These are phyloP conservation scores for Lathronympha strigana DNA, from an alignment of 2,888 invertebrate species.

Conservation along the genomic window DNA sequence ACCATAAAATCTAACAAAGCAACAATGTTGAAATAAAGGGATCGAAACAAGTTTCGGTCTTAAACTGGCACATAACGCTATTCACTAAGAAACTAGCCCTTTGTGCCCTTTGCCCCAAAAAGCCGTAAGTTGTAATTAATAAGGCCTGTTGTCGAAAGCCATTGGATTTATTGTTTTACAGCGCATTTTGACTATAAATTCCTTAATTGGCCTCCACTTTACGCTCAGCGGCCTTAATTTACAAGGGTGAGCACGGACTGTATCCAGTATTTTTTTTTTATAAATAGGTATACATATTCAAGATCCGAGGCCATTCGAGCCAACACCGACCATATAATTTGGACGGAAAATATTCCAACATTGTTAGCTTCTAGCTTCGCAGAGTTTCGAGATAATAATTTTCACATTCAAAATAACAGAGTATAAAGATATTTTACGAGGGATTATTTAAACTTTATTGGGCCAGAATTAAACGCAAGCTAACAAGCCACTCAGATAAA, in stretches of 20 bases:
- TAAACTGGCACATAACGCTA: constrained; percentile 17
- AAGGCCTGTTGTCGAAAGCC: constrained; percentile 69
- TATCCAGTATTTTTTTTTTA: constrained; percentile 65
- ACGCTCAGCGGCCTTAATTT: constrained; percentile 76
- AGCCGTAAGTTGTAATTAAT: constrained; percentile 74
- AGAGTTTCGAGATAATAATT: constrained; percentile 68
- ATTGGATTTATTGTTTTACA: constrained; percentile 82
- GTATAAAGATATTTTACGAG: constrained; percentile 56
- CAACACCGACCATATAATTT: constrained; percentile 67
- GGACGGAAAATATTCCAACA: constrained; percentile 59
- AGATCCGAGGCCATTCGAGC: constrained; percentile 43
- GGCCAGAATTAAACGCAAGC: constrained; percentile 51
- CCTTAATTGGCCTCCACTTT: constrained; percentile 79
- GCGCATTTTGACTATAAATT: constrained; percentile 77
- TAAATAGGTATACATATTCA: constrained; percentile 45
- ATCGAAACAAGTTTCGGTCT: constrained; percentile 5
- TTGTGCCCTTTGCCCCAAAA: constrained; percentile 51
- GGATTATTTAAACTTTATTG: constrained; percentile 65
- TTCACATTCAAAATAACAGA: constrained; percentile 75
- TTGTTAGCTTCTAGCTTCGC: constrained; percentile 67
- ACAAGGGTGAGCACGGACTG: constrained; percentile 74
- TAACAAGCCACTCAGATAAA: constrained; percentile 55
- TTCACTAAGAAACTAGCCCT: constrained; percentile 31
- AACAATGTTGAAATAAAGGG: background rate
- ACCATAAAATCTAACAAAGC: constrained; percentile 1